phyloP scores from a whole-genome alignment of 2,888 invertebrate genomes.

The Mechanitis mazaeus region DNA sequence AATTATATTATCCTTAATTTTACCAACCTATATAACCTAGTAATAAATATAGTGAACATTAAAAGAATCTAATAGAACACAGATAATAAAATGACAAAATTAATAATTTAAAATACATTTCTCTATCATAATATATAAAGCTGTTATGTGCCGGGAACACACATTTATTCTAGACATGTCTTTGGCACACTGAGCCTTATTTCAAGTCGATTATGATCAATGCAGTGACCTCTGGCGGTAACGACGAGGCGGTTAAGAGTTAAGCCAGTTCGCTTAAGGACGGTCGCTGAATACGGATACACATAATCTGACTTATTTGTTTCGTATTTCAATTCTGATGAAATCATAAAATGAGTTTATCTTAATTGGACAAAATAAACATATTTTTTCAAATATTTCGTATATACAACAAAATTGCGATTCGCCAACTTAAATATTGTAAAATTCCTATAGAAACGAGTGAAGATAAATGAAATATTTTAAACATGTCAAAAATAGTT shows the following conservation, averaged over 20 bases:
- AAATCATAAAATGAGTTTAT: conserved; percentile 6
- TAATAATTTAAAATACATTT: background rate
- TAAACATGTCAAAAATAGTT: background rate
- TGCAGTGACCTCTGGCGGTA: conserved; percentile 12
- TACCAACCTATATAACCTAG: too few species aligned
- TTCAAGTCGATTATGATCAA: conserved; percentile 14
- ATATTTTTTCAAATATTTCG: too few species aligned
- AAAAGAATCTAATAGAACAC: too few species aligned
- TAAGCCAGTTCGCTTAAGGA: conserved; percentile 13
- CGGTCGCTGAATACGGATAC: conserved; percentile 14
- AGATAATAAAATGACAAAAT: too few species aligned
- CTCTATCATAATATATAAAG: background rate
- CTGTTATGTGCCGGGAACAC: background rate
- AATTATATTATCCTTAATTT: too few species aligned
- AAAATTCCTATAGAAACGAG: background rate
- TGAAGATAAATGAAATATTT: background rate
- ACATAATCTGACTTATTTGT: conserved; percentile 11
- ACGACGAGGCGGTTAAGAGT: conserved; percentile 5
- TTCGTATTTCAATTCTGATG: conserved; percentile 11
- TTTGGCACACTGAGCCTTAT: conserved; percentile 10
- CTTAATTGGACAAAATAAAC: too few species aligned
- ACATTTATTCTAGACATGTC: conserved; percentile 2
- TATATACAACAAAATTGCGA: too few species aligned
- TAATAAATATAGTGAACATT: too few species aligned
- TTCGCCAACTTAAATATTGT: too few species aligned